Evolutionary conservation across 2,113 vertebrate genomes (phyloP).

Genomic region (Misgurnus anguillicaudatus): DNA sequence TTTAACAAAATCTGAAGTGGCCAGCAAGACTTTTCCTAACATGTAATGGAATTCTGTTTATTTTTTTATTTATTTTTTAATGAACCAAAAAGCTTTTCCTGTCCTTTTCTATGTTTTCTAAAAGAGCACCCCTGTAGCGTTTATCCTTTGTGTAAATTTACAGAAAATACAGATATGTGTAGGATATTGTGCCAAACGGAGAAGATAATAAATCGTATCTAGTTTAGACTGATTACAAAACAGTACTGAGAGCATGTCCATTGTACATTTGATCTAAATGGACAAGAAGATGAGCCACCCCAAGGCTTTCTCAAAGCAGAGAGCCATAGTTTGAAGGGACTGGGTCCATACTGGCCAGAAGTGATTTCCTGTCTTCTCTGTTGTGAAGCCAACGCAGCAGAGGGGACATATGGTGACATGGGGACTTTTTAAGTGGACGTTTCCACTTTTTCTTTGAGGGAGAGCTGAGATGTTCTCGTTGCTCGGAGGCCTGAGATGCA

Average conservation of each 20-base stretch:
- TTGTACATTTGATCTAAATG: constrained; percentile 20
- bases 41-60: constrained; percentile 21
- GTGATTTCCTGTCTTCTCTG: constrained; percentile 90
- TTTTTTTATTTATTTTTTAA: background rate
- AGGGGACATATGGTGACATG: constrained; percentile 88
- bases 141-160: constrained; percentile 30
- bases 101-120: constrained; percentile 31
- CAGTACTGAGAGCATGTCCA: constrained; percentile 43
- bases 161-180: constrained; percentile 38
- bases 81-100: constrained; percentile 29
- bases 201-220: constrained; percentile 36
- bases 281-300: constrained; percentile 25
- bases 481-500: constrained; percentile 88
- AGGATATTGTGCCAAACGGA: constrained; percentile 49
- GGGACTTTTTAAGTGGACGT: constrained; percentile 79
- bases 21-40: constrained; percentile 11
- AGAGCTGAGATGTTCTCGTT: constrained; percentile 86
- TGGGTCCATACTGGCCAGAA: constrained; percentile 89
- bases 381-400: constrained; percentile 85
- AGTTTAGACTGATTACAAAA: constrained; percentile 47
- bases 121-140: constrained; percentile 35
- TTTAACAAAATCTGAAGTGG: constrained; percentile 13
- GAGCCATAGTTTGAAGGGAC: constrained; percentile 88
- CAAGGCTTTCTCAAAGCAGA: constrained; percentile 76
- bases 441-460: constrained; percentile 88